Conservation (phyloP, 2,888 invertebrate species). For the Choreutis nemorana region DNA sequence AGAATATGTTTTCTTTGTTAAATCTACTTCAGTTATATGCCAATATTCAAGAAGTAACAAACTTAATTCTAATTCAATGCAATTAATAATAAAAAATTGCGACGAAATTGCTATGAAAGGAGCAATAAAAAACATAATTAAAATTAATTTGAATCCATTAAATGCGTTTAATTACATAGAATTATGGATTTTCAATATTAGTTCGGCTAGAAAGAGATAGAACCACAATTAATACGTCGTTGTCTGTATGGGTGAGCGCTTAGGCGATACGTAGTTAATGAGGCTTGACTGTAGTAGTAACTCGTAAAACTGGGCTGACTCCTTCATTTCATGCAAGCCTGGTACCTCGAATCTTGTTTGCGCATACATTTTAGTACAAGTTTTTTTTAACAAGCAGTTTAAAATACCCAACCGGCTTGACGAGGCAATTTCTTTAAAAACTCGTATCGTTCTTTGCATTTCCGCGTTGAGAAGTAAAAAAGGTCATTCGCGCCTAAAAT, state of each 20-base stretch:
- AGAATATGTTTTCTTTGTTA: no score
- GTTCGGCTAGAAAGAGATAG: conserved; percentile 45
- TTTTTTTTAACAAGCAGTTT: conserved; percentile 42
- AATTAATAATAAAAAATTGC: no score
- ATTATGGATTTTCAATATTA: no score
- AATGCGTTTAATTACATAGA: no score
- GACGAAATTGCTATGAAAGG: no score
- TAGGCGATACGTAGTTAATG: conserved; percentile 38
- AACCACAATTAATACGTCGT: conserved; percentile 29
- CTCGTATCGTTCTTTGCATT: conserved; percentile 57
- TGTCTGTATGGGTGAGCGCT: conserved; percentile 27
- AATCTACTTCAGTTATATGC: no score
- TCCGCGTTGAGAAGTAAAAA: conserved; percentile 55
- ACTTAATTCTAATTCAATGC: no score
- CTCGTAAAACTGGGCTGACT: conserved; percentile 35
- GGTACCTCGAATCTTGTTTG: conserved; percentile 55
- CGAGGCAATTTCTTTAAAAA: conserved; percentile 46
- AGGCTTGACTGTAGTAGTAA: conserved; percentile 27
- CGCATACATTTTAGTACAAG: conserved; percentile 58
- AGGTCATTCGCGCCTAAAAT: conserved; percentile 48
- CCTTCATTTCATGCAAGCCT: conserved; percentile 40
- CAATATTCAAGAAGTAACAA: no score
- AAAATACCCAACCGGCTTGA: conserved; percentile 55
- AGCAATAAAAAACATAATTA: no score
- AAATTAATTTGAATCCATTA: no score